These are phyloP conservation scores for Therioaphis trifolii DNA, from an alignment of 2,888 invertebrate species.

Conservation along the genomic window DNA sequence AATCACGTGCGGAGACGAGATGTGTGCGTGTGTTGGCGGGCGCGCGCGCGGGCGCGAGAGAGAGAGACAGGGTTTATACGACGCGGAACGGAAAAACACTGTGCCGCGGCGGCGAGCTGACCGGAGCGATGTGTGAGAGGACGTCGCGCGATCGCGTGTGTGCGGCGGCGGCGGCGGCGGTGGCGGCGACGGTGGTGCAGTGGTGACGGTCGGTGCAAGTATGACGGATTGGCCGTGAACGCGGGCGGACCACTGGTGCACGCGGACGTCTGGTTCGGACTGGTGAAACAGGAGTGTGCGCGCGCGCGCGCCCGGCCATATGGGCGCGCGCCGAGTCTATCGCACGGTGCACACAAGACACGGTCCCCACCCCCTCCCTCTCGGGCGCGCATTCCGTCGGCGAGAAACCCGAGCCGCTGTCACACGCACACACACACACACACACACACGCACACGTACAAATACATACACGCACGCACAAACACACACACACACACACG, in stretches of 20 bases:
- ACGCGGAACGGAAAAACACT: neutral
- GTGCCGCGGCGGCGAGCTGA: no score
- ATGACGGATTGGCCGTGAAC: neutral
- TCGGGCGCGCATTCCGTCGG: no score
- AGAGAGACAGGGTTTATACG: no score
- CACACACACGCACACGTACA: neutral
- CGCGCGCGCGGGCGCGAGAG: neutral
- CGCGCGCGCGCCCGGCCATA: slow-evolving; percentile 15
- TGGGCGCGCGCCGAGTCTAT: slow-evolving; percentile 16
- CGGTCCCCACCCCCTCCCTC: neutral
- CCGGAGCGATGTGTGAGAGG: no score
- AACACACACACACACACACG: no score
- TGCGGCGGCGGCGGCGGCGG: no score
- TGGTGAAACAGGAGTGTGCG: neutral
- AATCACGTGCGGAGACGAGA: neutral
- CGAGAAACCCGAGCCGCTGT: no score
- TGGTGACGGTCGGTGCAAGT: neutral
- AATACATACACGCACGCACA: no score
- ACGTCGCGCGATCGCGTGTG: no score
- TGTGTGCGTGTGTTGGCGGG: neutral
- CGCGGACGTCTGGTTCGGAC: slow-evolving; percentile 59
- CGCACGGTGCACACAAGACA: neutral
- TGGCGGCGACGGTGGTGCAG: no score
- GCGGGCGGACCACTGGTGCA: slow-evolving; percentile 43
- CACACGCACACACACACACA: neutral